phyloP scores from a whole-genome alignment of 2,797 vertebrate species.

The Bovichtus variegatus region DNA sequence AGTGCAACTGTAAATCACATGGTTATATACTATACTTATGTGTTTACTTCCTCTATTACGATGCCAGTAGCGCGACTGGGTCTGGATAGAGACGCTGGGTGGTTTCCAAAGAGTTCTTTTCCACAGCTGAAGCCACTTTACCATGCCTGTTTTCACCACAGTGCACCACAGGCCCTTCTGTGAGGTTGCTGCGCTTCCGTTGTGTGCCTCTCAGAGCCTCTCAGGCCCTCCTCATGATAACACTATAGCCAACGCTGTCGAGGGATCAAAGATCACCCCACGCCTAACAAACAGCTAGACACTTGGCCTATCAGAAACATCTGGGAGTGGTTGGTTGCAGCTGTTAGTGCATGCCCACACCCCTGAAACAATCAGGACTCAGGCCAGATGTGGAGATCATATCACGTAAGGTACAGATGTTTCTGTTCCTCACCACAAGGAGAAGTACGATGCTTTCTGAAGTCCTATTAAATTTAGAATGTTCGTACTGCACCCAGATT shows the following conservation, averaged over 20 bases:
- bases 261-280: constrained; percentile 82
- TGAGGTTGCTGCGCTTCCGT: constrained; percentile 76
- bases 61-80: constrained; percentile 59
- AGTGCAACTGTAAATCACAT: constrained; percentile 53
- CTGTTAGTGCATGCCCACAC: constrained; percentile 80
- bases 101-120: constrained; percentile 72
- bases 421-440: constrained; percentile 69
- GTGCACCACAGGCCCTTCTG: constrained; percentile 70
- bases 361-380: constrained; percentile 73
- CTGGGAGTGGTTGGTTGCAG: constrained; percentile 81
- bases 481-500: constrained; percentile 75
- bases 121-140: constrained; percentile 81
- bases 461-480: constrained; percentile 77
- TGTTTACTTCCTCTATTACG: constrained; percentile 59
- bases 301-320: constrained; percentile 82
- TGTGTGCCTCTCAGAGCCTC: constrained; percentile 66
- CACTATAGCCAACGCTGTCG: constrained; percentile 66
- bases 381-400: constrained; percentile 82
- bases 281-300: constrained; percentile 82
- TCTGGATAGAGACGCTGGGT: constrained; percentile 65
- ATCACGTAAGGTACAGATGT: constrained; percentile 85
- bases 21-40: constrained; percentile 58
- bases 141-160: constrained; percentile 73
- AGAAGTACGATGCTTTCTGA: constrained; percentile 71
- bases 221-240: constrained; percentile 69